Evolutionary conservation across 2,797 vertebrate genomes (phyloP), one percentile per base, ranked within the genome.

Genomic region (Octomys mimax): DNA sequence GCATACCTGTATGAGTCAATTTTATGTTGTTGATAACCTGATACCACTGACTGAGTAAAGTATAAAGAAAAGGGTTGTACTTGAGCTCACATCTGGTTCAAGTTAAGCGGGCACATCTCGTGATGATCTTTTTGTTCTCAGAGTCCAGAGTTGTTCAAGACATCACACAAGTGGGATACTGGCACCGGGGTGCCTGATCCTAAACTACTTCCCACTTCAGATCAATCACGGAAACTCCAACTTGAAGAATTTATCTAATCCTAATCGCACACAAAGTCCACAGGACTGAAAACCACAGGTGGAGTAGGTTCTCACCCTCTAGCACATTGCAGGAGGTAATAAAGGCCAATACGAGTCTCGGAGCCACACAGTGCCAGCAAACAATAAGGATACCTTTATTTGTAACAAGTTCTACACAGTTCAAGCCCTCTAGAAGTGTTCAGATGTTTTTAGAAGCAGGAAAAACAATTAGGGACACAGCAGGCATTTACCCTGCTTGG

Each of bases 401-500:
- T n/a, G 10, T 82, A 59, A 94, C 75, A 73, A 78, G 46, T 70
- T 89, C 21, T 84, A 26, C n/a, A 75, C 28, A 89, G 62, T 62
- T 70, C 21, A 95, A 89, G 49, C 92, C 62, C 49, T 62, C 4
- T 0, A n/a, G 77, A 54, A 71, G 68, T 59, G 24, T n/a, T 92
- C 66, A 83, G 28, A 93, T 46, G 21, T 59, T 64, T 94, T 62
- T 39, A 66, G 21, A 22, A 14, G 10, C 14, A 62, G 39, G 28
- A 80, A 68, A 89, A 39, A 79, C 46, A 83, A 83, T 95, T 75
- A 89, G 75, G 91, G 70, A 9, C 91, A 66, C 49, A 92, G 64
- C 33, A 62, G 64, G 19, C 26, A 33, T 19, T 91, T n/a, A 33
- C 49, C 12, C 84, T n/a, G 31, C 49, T 68, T 66, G 31, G 1